Base-by-base conservation (phyloP, 2,888 invertebrate genomes). In the Phalera bucephala region DNA sequence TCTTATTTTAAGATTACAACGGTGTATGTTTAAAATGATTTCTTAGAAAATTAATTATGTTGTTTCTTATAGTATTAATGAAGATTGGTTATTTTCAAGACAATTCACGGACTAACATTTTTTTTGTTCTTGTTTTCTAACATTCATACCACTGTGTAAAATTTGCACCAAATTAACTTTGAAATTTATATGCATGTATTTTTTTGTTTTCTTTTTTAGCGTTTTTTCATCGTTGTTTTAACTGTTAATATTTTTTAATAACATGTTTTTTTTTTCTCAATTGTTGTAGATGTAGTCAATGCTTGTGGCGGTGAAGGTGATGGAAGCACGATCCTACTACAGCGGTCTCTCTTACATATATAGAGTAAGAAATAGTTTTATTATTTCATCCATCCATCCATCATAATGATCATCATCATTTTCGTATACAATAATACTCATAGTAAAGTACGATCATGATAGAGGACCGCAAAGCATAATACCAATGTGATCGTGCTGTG, bases 231-330 rank as follows among this genome's bases (percentile, higher is more conserved):
- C n/a, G n/a, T n/a, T n/a, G n/a, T n/a, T n/a, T n/a, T n/a, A n/a
- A n/a, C n/a, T n/a, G n/a, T n/a, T n/a, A n/a, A n/a, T n/a, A n/a
- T n/a, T n/a, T n/a, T n/a, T 60, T 66, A 67, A 66, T 81, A 76
- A 80, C 69, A 72, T 72, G 69, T 77, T 75, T 77, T n/a, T n/a
- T n/a, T 74, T 82, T 89, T 91, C 85, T 81, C 70, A 79, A 83
- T 90, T 91, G 91, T 94, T 94, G 92, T 94, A 94, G 94, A 94
- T 94, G 94, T 94, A 94, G 94, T 94, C 94, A 94, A 92, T 94
- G 94, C 94, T 93, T 94, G 92, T 94, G 94, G 94, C 94, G 94
- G 93, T 94, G 94, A 94, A 92, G 91, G 90, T 94, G 94, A 93
- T 91, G 91, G 90, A 88, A 88, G 89, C 90, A 89, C 91, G 91